Evolutionary conservation across 2,888 invertebrate genomes (phyloP).

Genomic region (Ichneumoninae sp.): DNA sequence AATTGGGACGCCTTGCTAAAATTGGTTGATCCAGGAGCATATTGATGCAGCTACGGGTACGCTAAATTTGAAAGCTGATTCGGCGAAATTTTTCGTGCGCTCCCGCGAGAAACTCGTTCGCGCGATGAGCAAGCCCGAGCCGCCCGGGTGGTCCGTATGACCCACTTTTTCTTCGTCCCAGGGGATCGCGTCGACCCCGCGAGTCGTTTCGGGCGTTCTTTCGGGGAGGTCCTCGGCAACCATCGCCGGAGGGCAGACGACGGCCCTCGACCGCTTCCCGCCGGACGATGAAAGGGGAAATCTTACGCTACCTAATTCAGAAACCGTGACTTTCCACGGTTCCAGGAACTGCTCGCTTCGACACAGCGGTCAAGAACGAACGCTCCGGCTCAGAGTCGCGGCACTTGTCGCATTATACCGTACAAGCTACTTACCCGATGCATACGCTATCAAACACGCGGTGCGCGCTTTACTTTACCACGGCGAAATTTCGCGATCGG

Average conservation of each 20-base stretch:
- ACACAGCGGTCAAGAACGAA: slow-evolving; percentile 26
- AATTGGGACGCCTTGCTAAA: slow-evolving; percentile 19
- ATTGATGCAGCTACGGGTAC: no score
- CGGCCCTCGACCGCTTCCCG: not conserved
- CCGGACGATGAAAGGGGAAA: slow-evolving; percentile 29
- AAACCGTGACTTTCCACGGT: slow-evolving; percentile 73
- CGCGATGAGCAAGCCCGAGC: slow-evolving; percentile 16
- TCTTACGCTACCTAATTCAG: slow-evolving; percentile 37
- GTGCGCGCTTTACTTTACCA: slow-evolving; percentile 41
- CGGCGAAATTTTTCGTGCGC: slow-evolving; percentile 42
- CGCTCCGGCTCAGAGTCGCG: slow-evolving; percentile 51
- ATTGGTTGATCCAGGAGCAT: not conserved
- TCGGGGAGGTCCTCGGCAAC: not conserved
- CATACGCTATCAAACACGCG: slow-evolving; percentile 29
- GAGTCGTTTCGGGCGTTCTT: slow-evolving; percentile 16
- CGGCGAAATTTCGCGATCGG: slow-evolving; percentile 54
- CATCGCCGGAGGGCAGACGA: not conserved
- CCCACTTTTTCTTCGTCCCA: slow-evolving; percentile 47
- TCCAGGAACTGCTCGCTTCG: slow-evolving; percentile 68
- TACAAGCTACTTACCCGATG: slow-evolving; percentile 42
- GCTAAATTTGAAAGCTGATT: slow-evolving; percentile 48
- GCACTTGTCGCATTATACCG: slow-evolving; percentile 37
- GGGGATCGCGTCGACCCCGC: slow-evolving; percentile 10
- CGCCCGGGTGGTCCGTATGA: slow-evolving; percentile 46
- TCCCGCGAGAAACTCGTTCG: slow-evolving; percentile 56